phyloP scores from a whole-genome alignment of 2,888 invertebrate species.

The Limenitis camilla region DNA sequence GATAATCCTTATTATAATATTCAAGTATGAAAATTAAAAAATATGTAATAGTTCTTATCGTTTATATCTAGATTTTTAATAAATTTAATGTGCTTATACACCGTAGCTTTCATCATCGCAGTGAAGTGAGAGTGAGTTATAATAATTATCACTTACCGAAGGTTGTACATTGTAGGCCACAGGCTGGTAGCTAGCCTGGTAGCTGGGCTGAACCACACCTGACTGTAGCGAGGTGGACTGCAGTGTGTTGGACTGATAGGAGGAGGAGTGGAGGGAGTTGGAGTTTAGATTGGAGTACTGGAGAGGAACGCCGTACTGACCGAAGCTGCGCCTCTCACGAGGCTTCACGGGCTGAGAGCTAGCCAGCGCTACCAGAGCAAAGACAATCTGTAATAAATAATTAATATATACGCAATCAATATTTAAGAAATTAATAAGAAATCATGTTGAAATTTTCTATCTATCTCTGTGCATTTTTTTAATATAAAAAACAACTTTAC shows the following conservation, averaged over 20 bases:
- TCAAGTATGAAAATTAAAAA: too few species aligned
- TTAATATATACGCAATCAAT: background rate
- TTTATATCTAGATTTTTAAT: too few species aligned
- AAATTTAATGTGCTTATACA: too few species aligned
- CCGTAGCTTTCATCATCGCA: too few species aligned
- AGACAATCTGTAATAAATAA: conserved; percentile 20
- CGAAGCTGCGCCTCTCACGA: conserved; percentile 29
- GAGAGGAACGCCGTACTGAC: conserved; percentile 15
- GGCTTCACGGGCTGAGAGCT: conserved; percentile 12
- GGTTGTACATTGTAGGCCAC: conserved; percentile 8
- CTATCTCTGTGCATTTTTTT: too few species aligned
- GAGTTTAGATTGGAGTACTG: conserved; percentile 21
- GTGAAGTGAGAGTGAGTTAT: background rate
- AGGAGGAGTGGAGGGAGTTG: conserved; percentile 21
- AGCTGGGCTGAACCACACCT: conserved; percentile 3
- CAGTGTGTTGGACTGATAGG: conserved; percentile 20
- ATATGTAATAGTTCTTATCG: too few species aligned
- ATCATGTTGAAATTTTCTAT: too few species aligned
- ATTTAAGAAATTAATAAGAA: too few species aligned
- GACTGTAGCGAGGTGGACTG: conserved; percentile 19
- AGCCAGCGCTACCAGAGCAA: conserved; percentile 21
- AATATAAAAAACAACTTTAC: too few species aligned
- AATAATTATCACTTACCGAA: conserved; percentile 2
- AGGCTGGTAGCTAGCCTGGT: conserved; percentile 11
- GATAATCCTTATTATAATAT: too few species aligned